These are phyloP conservation scores for Diorhabda carinulata DNA, from an alignment of 1,140 invertebrate species.

Conservation along the genomic window DNA sequence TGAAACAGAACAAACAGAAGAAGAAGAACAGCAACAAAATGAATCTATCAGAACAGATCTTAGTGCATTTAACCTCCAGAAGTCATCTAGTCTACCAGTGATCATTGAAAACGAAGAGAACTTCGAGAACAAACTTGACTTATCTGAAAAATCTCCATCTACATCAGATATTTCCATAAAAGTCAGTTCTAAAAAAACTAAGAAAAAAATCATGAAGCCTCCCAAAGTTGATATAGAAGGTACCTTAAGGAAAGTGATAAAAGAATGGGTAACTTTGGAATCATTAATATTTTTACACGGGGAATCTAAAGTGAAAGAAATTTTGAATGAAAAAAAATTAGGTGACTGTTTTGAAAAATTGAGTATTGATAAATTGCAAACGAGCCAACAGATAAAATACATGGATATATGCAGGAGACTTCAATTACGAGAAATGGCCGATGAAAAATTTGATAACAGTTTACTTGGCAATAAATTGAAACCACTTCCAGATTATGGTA, in stretches of 20 bases:
- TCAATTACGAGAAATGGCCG: constrained; percentile 54
- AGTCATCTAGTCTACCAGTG: constrained; percentile 21
- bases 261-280: constrained; percentile 59
- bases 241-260: constrained; percentile 52
- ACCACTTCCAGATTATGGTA: constrained; percentile 55
- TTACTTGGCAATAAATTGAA: constrained; percentile 48
- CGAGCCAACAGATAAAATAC: constrained; percentile 47
- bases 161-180: constrained; percentile 5
- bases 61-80: background rate
- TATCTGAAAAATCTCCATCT: background rate
- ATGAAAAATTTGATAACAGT: constrained; percentile 49
- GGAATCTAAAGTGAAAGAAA: constrained; percentile 54
- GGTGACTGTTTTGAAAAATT: constrained; percentile 53
- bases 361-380: constrained; percentile 33
- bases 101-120: constrained; percentile 34
- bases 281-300: constrained; percentile 55
- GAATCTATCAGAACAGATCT: background rate
- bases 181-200: constrained; percentile 16
- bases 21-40: constrained; percentile 21
- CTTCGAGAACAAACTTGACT: constrained; percentile 15
- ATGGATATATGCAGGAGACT: constrained; percentile 54
- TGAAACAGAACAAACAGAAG: constrained; percentile 25
- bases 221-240: constrained; percentile 31
- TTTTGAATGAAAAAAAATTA: constrained; percentile 54
- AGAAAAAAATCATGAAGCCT: constrained; percentile 19